Percentiles rank a stretch among this genome's conserved stretches.
phyloP scores from a whole-genome alignment of 1,140 invertebrate genomes.

The Sinella curviseta region DNA sequence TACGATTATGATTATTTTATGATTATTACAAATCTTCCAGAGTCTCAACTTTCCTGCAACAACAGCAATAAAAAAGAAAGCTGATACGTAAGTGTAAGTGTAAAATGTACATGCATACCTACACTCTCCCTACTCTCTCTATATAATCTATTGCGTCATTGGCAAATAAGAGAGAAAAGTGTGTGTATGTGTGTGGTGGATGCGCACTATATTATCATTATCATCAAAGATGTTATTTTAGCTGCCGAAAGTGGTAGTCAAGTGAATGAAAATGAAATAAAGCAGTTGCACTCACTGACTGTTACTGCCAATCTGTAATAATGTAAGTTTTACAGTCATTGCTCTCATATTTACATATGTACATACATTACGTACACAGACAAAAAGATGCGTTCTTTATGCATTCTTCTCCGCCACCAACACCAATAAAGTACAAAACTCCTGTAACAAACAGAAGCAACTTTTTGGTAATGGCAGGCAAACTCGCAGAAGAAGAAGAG shows the following conservation, averaged over 20 bases:
- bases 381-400: too few relatives aligned
- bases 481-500: neutral
- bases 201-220: neutral
- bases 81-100: too few relatives aligned
- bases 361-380: too few relatives aligned
- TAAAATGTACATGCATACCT: too few relatives aligned
- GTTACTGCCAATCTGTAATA: too few relatives aligned
- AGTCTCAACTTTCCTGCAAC: neutral
- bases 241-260: conserved; percentile 11
- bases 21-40: conserved; percentile 4
- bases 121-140: too few relatives aligned
- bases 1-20: conserved; percentile 2
- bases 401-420: too few relatives aligned
- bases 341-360: too few relatives aligned
- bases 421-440: neutral
- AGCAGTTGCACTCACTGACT: conserved; percentile 11
- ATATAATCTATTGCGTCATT: too few relatives aligned
- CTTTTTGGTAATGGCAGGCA: neutral
- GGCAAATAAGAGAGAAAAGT: too few relatives aligned
- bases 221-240: neutral
- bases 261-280: conserved; percentile 17
- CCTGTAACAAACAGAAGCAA: neutral
- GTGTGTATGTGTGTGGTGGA: too few relatives aligned
- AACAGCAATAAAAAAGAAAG: neutral
- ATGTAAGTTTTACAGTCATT: too few relatives aligned